phyloP scores from a whole-genome alignment of 2,888 invertebrate genomes.

The Microctonus brassicae region DNA sequence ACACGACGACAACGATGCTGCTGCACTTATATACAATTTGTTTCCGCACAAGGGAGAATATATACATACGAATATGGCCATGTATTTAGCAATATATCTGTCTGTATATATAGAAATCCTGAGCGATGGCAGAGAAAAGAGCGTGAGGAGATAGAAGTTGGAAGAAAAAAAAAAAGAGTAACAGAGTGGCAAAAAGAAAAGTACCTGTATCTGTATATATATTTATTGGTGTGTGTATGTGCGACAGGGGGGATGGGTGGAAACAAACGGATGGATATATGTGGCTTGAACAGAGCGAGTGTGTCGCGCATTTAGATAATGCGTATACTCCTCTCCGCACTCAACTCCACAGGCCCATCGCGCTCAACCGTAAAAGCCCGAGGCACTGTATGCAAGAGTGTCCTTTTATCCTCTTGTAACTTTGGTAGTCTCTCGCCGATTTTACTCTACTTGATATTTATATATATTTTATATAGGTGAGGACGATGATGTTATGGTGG shows the following conservation, averaged over 20 bases:
- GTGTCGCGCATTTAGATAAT: constrained; percentile 68
- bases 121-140: constrained; percentile 31
- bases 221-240: constrained; percentile 32
- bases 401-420: constrained; percentile 69
- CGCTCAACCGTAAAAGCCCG: constrained; percentile 60
- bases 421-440: constrained; percentile 56
- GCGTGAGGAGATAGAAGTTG: constrained; percentile 22
- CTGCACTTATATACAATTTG: background rate
- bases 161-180: constrained; percentile 3
- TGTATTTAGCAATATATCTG: too few relatives aligned
- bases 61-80: too few relatives aligned
- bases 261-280: constrained; percentile 17
- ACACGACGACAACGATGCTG: background rate
- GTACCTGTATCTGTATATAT: background rate
- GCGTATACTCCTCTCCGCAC: constrained; percentile 54
- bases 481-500: background rate
- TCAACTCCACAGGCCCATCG: constrained; percentile 45
- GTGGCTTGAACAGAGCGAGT: constrained; percentile 48
- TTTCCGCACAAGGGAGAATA: constrained; percentile 40
- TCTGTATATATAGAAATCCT: constrained; percentile 19
- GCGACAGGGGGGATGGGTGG: constrained; percentile 20
- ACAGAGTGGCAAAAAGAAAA: constrained; percentile 12
- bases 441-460: constrained; percentile 30
- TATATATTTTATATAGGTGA: constrained; percentile 1
- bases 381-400: constrained; percentile 58